Percentiles rank a stretch among this genome's conserved stretches.
Evolutionary conservation across 2,797 vertebrate genomes (phyloP).

Genomic region (Rhinoraja longicauda): DNA sequence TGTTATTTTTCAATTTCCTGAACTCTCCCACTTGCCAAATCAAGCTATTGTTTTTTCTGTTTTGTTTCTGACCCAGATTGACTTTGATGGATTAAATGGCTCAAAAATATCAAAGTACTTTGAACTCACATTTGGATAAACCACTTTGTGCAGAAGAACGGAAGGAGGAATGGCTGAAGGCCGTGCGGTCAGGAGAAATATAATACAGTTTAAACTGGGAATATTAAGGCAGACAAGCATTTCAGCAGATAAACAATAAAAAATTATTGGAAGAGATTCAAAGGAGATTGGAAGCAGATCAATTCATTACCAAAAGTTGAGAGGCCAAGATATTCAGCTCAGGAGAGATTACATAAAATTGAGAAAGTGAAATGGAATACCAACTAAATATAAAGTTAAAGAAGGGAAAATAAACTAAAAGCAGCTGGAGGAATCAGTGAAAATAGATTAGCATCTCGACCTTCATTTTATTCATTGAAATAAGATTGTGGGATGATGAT

Average conservation of each 20-base stretch:
- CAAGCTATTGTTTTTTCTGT: constrained; percentile 1
- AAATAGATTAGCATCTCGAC: not conserved
- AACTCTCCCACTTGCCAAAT: not conserved
- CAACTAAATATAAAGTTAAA: not conserved
- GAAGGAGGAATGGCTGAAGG: not conserved
- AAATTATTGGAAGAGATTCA: constrained; percentile 12
- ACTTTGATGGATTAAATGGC: constrained; percentile 1
- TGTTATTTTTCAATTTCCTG: not conserved
- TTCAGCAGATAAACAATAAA: not conserved
- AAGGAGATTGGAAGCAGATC: not conserved
- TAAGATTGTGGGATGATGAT: not conserved
- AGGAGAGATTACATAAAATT: not conserved
- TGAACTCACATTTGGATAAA: not conserved
- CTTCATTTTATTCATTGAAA: not conserved
- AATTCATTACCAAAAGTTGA: constrained; percentile 1
- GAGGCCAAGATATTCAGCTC: constrained; percentile 14
- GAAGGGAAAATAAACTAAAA: not conserved
- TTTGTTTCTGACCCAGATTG: not conserved
- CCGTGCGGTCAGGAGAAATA: not conserved
- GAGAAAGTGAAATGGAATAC: not conserved
- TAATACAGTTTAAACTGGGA: not conserved
- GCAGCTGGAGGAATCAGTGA: not conserved
- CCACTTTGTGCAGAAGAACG: not conserved
- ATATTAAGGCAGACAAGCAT: not conserved
- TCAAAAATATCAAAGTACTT: not conserved